A percentile compares a stretch with the other conserved stretches of the same genome.
phyloP scores from a whole-genome alignment of 1,140 invertebrate genomes.

The Callitettix versicolor region DNA sequence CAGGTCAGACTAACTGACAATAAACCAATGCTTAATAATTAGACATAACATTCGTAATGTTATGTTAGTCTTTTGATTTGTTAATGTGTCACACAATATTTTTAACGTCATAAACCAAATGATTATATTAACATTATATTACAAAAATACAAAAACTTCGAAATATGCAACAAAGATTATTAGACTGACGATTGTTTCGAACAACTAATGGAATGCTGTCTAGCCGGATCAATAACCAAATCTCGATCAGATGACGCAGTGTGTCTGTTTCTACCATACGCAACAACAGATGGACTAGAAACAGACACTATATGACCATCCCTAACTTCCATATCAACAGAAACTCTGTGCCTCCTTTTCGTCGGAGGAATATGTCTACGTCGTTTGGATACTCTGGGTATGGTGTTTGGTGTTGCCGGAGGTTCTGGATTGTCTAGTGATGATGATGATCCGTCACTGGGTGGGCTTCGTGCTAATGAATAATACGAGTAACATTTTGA shows the following conservation, averaged over 20 bases:
- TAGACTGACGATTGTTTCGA: conserved; percentile 25
- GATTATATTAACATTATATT: too few relatives aligned
- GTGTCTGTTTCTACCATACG: conserved; percentile 15
- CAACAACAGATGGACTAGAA: conserved; percentile 23
- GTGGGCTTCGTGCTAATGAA: conserved; percentile 29
- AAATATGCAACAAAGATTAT: neutral
- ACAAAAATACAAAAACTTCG: too few relatives aligned
- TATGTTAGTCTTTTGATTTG: too few relatives aligned
- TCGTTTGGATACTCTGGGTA: conserved; percentile 28
- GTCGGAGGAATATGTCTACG: conserved; percentile 19
- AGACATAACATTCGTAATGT: too few relatives aligned
- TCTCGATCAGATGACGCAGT: conserved; percentile 8
- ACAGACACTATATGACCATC: conserved; percentile 22
- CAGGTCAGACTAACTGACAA: too few relatives aligned
- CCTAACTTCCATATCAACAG: conserved; percentile 17
- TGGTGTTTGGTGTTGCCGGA: conserved; percentile 26
- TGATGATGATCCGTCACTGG: conserved; percentile 29
- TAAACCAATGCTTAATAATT: too few relatives aligned
- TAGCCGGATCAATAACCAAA: conserved; percentile 3
- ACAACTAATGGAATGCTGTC: conserved; percentile 7
- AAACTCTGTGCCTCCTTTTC: conserved; percentile 19
- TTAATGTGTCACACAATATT: neutral
- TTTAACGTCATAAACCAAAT: too few relatives aligned
- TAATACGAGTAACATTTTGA: conserved; percentile 30
- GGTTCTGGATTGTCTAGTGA: conserved; percentile 26